Percentiles rank a stretch among this genome's conserved stretches.
phyloP scores from a whole-genome alignment of 2,888 invertebrate species.

The Halictus quadricinctus region DNA sequence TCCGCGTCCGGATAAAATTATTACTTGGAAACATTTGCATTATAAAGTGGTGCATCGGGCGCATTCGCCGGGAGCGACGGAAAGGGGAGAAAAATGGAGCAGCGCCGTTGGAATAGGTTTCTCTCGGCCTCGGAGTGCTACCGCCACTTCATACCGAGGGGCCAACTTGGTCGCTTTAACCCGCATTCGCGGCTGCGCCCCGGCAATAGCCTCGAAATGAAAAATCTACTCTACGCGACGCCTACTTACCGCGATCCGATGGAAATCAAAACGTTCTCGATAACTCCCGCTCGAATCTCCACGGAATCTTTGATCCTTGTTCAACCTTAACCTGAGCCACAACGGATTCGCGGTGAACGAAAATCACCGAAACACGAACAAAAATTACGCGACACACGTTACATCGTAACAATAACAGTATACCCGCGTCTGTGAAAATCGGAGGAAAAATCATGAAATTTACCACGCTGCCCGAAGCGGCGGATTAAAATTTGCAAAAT shows the following conservation, averaged over 20 bases:
- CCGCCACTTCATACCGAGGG: slow-evolving; percentile 58
- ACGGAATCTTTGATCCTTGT: background rate
- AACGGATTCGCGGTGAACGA: background rate
- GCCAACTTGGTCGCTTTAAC: slow-evolving; percentile 66
- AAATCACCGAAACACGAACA: background rate
- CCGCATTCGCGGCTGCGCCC: slow-evolving; percentile 62
- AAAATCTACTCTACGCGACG: slow-evolving; percentile 60
- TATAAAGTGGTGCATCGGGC: slow-evolving; percentile 63
- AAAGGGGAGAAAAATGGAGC: slow-evolving; percentile 66
- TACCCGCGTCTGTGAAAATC: too few species aligned
- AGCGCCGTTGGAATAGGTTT: slow-evolving; percentile 47
- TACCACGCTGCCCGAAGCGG: too few species aligned
- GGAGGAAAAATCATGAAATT: too few species aligned
- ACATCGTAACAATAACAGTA: too few species aligned
- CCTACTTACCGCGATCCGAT: slow-evolving; percentile 42
- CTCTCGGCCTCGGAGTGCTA: slow-evolving; percentile 57
- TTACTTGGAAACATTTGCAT: slow-evolving; percentile 72
- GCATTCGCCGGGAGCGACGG: slow-evolving; percentile 19
- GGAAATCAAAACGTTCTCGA: slow-evolving; percentile 61
- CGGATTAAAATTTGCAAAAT: too few species aligned
- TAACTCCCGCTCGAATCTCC: slow-evolving; percentile 24
- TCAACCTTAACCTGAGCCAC: background rate
- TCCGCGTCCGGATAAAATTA: slow-evolving; percentile 52
- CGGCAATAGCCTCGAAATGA: slow-evolving; percentile 63
- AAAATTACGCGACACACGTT: too few species aligned